Percentiles rank a stretch among this genome's conserved stretches.
Evolutionary conservation across 2,113 vertebrate genomes (phyloP).

Genomic region (Mystacornis crossleyi): DNA sequence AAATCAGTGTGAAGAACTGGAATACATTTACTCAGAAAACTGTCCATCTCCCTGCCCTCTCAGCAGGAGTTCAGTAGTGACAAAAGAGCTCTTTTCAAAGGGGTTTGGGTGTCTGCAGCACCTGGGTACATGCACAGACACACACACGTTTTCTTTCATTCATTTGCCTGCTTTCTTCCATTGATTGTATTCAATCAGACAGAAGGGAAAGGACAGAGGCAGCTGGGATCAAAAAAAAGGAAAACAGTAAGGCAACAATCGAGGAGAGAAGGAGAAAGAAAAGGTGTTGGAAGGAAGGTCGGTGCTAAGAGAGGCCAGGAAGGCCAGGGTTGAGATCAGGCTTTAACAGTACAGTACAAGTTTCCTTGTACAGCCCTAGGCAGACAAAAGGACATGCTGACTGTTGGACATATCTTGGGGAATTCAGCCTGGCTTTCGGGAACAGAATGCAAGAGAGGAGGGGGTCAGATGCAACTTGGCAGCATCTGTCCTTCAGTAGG

Average conservation of each 20-base stretch:
- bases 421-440: not conserved
- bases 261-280: not conserved
- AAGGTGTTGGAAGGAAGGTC: not conserved
- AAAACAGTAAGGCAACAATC: not conserved
- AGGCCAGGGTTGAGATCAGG: not conserved
- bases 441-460: constrained; percentile 46
- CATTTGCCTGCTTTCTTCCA: not conserved
- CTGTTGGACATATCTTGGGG: not conserved
- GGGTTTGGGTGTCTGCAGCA: not conserved
- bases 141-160: not conserved
- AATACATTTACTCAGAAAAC: not conserved
- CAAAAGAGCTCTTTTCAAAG: not conserved
- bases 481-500: constrained; percentile 37
- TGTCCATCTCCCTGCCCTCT: not conserved
- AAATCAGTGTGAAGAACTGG: not conserved
- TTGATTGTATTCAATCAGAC: not conserved
- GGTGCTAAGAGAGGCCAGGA: not conserved
- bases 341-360: not conserved
- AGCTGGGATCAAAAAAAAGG: not conserved
- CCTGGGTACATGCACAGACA: not conserved
- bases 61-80: not conserved
- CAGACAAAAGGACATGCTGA: constrained; percentile 5
- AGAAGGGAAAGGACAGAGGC: not conserved
- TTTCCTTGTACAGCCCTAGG: not conserved
- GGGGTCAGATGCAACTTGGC: constrained; percentile 15